phyloP scores from a whole-genome alignment of 1,140 invertebrate genomes.

The Drosophila funebris region DNA sequence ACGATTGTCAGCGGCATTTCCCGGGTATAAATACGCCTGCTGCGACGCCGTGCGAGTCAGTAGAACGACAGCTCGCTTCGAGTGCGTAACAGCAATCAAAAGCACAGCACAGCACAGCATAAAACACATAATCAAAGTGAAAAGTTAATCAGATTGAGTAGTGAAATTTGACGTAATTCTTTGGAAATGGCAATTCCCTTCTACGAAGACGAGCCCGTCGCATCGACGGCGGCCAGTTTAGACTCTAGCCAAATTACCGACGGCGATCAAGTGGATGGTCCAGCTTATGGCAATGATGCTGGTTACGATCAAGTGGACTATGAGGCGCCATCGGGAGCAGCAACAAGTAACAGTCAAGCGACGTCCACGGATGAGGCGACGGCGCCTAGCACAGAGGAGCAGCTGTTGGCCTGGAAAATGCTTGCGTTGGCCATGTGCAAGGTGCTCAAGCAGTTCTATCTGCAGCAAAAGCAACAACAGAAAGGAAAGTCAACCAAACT shows the following conservation, averaged over 20 bases:
- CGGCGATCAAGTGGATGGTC: constrained; percentile 73
- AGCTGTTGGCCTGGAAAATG: constrained; percentile 74
- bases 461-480: constrained; percentile 57
- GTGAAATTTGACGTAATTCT: constrained; percentile 49
- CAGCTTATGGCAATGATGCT: constrained; percentile 8
- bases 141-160: constrained; percentile 1
- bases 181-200: constrained; percentile 74
- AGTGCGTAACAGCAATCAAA: constrained; percentile 23
- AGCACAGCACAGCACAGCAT: not conserved
- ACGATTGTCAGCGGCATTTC: constrained; percentile 50
- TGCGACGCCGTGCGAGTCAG: constrained; percentile 54
- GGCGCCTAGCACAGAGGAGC: constrained; percentile 59
- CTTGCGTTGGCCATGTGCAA: constrained; percentile 79
- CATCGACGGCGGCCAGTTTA: constrained; percentile 17
- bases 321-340: constrained; percentile 46
- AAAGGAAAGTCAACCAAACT: constrained; percentile 57
- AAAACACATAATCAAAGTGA: not conserved
- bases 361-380: constrained; percentile 9
- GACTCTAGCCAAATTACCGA: constrained; percentile 42
- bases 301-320: constrained; percentile 65
- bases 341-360: constrained; percentile 53
- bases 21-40: constrained; percentile 73
- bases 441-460: constrained; percentile 73
- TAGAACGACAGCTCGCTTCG: constrained; percentile 50
- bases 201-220: constrained; percentile 59